A percentile compares a stretch with the other conserved stretches of the same genome.
phyloP scores from a whole-genome alignment of 2,113 vertebrate species.

The Hippocampus mohnikei region DNA sequence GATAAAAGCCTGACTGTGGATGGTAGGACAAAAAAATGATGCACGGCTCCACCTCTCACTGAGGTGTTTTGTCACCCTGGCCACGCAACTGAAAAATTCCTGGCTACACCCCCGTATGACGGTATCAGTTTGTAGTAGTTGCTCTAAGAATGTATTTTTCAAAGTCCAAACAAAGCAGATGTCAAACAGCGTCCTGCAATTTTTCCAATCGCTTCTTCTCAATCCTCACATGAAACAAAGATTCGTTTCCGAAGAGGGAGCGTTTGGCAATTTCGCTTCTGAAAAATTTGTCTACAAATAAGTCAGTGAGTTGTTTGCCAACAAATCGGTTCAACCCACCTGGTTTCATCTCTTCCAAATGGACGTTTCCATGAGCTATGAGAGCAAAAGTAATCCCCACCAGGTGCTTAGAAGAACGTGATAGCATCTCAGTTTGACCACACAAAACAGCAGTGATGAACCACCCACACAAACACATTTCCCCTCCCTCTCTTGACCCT shows the following conservation, averaged over 20 bases:
- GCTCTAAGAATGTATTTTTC: too few species aligned
- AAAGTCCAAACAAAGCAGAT: too few species aligned
- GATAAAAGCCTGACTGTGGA: too few species aligned
- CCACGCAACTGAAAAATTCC: too few species aligned
- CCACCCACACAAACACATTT: conserved; percentile 27
- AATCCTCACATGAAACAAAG: too few species aligned
- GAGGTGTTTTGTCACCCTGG: too few species aligned
- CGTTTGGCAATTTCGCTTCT: neutral
- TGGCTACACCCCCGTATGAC: too few species aligned
- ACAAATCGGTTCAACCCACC: neutral
- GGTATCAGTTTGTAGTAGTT: too few species aligned
- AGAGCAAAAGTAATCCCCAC: neutral
- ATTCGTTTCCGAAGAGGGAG: neutral
- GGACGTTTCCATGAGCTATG: neutral
- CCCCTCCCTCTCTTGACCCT: conserved; percentile 12
- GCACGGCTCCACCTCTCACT: too few species aligned
- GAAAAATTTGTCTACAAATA: neutral
- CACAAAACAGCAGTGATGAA: conserved; percentile 18
- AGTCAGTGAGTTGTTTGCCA: conserved; percentile 1
- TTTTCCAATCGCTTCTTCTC: too few species aligned
- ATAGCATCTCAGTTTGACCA: conserved; percentile 6
- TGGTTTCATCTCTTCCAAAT: neutral
- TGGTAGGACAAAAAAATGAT: too few species aligned
- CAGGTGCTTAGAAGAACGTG: conserved; percentile 10
- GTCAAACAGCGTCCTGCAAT: too few species aligned